These are phyloP conservation scores for Drosophila phalerata DNA, from an alignment of 2,888 invertebrate genomes.

Conservation along the genomic window DNA sequence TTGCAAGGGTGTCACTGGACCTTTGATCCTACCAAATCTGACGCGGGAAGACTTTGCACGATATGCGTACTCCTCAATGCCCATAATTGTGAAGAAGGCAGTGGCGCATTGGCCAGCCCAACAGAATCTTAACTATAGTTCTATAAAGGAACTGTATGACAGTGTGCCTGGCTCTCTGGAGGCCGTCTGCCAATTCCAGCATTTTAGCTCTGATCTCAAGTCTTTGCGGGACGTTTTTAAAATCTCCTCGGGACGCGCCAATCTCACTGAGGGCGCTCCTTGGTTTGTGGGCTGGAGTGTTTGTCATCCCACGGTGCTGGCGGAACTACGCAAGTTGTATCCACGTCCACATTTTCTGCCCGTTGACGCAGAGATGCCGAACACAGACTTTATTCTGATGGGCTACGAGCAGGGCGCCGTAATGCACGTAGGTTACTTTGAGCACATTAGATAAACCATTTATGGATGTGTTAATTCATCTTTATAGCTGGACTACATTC, in stretches of 20 bases:
- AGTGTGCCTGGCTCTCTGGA: constrained; percentile 90
- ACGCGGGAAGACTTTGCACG: constrained; percentile 89
- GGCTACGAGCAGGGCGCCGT: constrained; percentile 96
- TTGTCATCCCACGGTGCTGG: constrained; percentile 92
- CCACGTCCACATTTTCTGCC: constrained; percentile 94
- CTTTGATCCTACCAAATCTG: constrained; percentile 89
- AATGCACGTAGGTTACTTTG: constrained; percentile 90
- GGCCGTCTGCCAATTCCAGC: constrained; percentile 94
- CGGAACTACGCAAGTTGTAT: constrained; percentile 91
- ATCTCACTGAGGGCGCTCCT: constrained; percentile 87
- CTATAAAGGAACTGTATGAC: constrained; percentile 90
- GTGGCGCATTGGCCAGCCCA: constrained; percentile 92
- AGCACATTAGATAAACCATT: neutral
- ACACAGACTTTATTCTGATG: constrained; percentile 96
- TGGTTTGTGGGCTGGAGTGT: constrained; percentile 98
- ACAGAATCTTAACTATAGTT: constrained; percentile 88
- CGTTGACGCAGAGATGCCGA: constrained; percentile 94
- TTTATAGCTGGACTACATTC: constrained; percentile 93
- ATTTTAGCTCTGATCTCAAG: constrained; percentile 93
- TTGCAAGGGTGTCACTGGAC: constrained; percentile 89
- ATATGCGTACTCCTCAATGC: constrained; percentile 92
- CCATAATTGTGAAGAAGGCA: constrained; percentile 92
- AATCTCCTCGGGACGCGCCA: constrained; percentile 89
- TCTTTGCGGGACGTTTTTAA: constrained; percentile 91
- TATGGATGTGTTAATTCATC: neutral